Base-by-base conservation (phyloP, 2,888 invertebrate genomes). In the Notodonta dromedarius region DNA sequence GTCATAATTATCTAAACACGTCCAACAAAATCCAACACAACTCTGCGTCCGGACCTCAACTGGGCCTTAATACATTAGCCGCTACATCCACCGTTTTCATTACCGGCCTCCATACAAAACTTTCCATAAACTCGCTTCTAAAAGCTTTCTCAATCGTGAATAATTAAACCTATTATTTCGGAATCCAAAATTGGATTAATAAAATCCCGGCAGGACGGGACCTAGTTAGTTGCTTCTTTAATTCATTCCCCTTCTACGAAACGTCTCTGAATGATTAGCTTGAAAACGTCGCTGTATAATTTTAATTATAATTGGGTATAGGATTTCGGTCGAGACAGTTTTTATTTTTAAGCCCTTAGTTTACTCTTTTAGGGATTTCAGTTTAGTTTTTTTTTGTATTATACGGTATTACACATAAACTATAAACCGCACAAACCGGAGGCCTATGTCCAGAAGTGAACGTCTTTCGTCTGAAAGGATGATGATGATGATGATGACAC, bases 141-240 rank as follows among this genome's bases (percentile, higher is more conserved):
- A 88, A 88, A 87, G 86, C 87, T 86, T 87, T 86, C 85, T 85
- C 84, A 80, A 85, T 87, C 82, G 83, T 89, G 88, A 89, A 89
- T 88, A 87, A 90, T 90, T 89, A 86, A 90, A 86, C 77, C 83
- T 87, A 87, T 87, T 88, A 89, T 86, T 83, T 78, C 79, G 68
- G 82, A 87, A 80, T 86, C 82, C 75, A 63, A 86, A 86, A 85
- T 88, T 87, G 82, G 80, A 85, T 87, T 85, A 87, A 84, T 87
- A 82, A 85, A 86, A 87, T 84, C 77, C 80, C 79, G 77, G 73
- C 76, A 74, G 66, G 65, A 66, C 70, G 65, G 70, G 63, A 59
- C 53, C 56, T 74, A 68, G 73, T 78, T 78, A 76, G 70, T 62
- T 67, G 74, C 78, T 79, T 78, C 68, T 77, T 78, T 80, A 70